Evolutionary conservation across 1,140 invertebrate genomes (phyloP).

Genomic region (Drosophila quadrilineata): DNA sequence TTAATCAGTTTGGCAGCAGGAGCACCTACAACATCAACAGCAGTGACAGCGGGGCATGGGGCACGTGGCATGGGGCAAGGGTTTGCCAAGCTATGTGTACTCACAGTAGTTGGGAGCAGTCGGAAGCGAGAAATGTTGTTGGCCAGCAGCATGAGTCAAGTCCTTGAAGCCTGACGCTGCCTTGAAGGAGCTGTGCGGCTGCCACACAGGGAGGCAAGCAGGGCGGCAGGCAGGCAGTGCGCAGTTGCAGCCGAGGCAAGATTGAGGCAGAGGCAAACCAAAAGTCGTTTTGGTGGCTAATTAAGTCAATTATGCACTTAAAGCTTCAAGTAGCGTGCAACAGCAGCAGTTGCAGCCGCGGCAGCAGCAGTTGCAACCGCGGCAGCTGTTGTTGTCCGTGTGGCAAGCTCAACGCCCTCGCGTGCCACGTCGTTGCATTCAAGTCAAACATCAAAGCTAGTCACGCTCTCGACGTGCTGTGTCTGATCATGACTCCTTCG

Average conservation of each 20-base stretch:
- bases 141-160: constrained; percentile 23
- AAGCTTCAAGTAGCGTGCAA: constrained; percentile 70
- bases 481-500: too few relatives aligned
- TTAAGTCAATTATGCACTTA: constrained; percentile 79
- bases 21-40: constrained; percentile 7
- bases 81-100: too few relatives aligned
- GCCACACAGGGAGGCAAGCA: too few relatives aligned
- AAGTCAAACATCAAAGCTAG: constrained; percentile 75
- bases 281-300: constrained; percentile 75
- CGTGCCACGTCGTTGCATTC: constrained; percentile 51
- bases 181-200: constrained; percentile 58
- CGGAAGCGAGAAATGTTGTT: background rate
- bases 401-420: background rate
- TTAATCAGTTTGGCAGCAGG: constrained; percentile 72
- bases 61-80: too few relatives aligned
- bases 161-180: constrained; percentile 58
- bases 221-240: constrained; percentile 18
- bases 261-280: constrained; percentile 9
- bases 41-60: too few relatives aligned
- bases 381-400: background rate
- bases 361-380: constrained; percentile 11
- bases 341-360: constrained; percentile 40
- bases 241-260: constrained; percentile 20
- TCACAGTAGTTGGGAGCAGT: background rate
- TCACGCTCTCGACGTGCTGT: constrained; percentile 55